phyloP scores from a whole-genome alignment of 2,888 invertebrate species.

The Pseudanteris insignis region DNA sequence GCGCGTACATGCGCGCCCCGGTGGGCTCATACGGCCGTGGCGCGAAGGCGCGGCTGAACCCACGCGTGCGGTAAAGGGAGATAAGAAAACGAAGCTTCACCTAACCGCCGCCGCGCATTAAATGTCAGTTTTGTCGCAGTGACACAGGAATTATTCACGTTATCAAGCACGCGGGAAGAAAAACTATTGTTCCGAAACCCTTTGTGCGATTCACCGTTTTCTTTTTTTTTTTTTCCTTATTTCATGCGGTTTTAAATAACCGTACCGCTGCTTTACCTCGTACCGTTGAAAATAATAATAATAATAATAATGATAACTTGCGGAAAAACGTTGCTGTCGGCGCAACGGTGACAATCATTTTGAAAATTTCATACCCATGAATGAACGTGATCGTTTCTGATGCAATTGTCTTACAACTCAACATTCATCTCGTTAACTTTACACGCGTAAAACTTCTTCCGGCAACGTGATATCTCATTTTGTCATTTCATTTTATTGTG shows the following conservation, averaged over 20 bases:
- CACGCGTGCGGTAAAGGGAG: constrained; percentile 18
- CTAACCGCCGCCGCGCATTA: constrained; percentile 57
- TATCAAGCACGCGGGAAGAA: constrained; percentile 49
- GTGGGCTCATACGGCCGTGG: too few species aligned
- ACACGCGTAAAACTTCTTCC: too few species aligned
- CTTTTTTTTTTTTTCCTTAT: not conserved
- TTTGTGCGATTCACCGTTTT: constrained; percentile 17
- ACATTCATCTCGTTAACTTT: constrained; percentile 2
- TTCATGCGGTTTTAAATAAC: constrained; percentile 17
- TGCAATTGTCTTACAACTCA: constrained; percentile 7
- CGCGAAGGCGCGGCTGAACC: too few species aligned
- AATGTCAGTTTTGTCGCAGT: constrained; percentile 58
- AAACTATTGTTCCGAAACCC: constrained; percentile 36
- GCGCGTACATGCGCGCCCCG: too few species aligned
- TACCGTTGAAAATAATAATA: too few species aligned
- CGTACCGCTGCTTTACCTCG: constrained; percentile 14
- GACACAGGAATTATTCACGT: constrained; percentile 45
- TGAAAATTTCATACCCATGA: constrained; percentile 11
- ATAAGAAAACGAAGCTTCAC: constrained; percentile 51
- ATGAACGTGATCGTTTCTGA: not conserved
- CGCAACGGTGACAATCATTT: constrained; percentile 9
- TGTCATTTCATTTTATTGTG: too few species aligned
- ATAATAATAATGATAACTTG: too few species aligned
- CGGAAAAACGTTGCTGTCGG: constrained; percentile 6
- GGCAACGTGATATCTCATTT: too few species aligned